Conservation (phyloP, 2,888 invertebrate genomes). For the Molorchus minor region DNA sequence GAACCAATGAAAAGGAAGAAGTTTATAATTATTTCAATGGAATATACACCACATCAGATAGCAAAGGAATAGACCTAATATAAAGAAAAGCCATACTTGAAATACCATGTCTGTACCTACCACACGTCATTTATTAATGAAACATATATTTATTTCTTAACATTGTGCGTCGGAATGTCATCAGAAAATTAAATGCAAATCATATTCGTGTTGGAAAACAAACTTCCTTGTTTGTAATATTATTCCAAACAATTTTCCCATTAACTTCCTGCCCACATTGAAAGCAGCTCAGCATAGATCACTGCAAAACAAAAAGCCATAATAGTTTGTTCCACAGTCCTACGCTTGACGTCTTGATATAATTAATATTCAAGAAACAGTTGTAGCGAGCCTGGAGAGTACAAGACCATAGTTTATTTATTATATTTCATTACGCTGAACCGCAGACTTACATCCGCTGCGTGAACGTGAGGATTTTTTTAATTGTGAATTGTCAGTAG, state of each 20-base stretch:
- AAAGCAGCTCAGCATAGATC: no score
- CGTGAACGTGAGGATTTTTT: slow-evolving; percentile 11
- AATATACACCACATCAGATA: no score
- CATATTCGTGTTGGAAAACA: not conserved
- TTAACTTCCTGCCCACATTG: slow-evolving; percentile 23
- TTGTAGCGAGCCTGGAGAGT: slow-evolving; percentile 1
- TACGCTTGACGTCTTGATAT: slow-evolving; percentile 11
- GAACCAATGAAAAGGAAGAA: no score
- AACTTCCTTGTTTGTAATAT: slow-evolving; percentile 11
- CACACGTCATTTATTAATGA: no score
- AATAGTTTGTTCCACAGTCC: slow-evolving; percentile 6
- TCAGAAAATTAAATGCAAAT: no score
- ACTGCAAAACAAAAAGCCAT: no score
- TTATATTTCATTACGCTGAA: slow-evolving; percentile 4
- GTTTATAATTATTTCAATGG: no score
- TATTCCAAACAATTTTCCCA: slow-evolving; percentile 1
- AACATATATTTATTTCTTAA: no score
- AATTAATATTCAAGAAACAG: slow-evolving; percentile 26
- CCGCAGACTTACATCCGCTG: slow-evolving; percentile 21
- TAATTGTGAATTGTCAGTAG: slow-evolving; percentile 14
- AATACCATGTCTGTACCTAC: no score
- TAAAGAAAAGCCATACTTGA: no score
- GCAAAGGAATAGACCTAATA: no score
- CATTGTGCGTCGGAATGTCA: no score
- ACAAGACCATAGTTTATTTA: slow-evolving; percentile 1